These are phyloP conservation scores for Lysandra coridon DNA, from an alignment of 2,888 invertebrate genomes.

Conservation along the genomic window DNA sequence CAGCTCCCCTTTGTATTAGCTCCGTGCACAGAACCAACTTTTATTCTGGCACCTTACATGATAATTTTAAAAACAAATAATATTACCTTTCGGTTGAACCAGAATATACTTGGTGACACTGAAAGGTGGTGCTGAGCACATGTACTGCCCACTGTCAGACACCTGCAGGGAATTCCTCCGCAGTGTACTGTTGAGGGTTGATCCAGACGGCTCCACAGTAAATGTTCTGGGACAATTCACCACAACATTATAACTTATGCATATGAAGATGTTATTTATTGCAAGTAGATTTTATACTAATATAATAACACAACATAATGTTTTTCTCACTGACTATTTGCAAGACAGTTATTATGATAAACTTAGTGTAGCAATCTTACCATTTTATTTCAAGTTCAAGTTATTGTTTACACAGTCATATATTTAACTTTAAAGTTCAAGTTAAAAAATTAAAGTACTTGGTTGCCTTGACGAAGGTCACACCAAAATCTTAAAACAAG, in stretches of 20 bases:
- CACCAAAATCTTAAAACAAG: constrained; percentile 6
- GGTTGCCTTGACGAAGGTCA: constrained; percentile 10
- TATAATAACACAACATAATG: no score
- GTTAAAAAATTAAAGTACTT: neutral
- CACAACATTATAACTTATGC: no score
- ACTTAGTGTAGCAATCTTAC: neutral
- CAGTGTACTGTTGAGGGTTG: constrained; percentile 49
- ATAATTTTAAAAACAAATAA: neutral
- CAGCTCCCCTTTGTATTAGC: no score
- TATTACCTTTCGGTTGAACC: constrained; percentile 58
- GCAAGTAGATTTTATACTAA: no score
- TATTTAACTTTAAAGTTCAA: neutral
- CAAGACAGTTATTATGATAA: no score
- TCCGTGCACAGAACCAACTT: no score
- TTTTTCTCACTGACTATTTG: no score
- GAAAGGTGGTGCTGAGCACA: constrained; percentile 69
- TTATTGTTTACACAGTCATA: neutral
- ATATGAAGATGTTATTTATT: neutral
- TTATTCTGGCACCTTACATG: neutral
- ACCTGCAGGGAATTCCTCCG: constrained; percentile 48
- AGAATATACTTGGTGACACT: constrained; percentile 67
- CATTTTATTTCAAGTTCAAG: constrained; percentile 7
- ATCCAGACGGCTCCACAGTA: constrained; percentile 45
- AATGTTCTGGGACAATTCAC: constrained; percentile 47
- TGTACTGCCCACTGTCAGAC: constrained; percentile 64